phyloP scores from a whole-genome alignment of 2,888 invertebrate genomes.

The Chloromyia formosa region DNA sequence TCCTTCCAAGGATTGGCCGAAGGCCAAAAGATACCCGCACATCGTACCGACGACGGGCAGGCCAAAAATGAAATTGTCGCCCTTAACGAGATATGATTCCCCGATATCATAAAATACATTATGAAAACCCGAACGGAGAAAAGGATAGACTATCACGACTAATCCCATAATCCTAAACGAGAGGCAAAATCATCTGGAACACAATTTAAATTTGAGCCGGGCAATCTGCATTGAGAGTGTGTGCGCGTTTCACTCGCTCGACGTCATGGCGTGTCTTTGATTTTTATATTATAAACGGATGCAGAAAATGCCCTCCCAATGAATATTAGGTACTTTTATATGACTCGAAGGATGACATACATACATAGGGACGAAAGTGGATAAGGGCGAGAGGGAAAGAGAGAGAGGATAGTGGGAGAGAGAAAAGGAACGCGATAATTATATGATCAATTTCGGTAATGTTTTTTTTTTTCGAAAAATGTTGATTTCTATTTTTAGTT shows the following conservation, averaged over 20 bases:
- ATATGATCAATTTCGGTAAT: conserved; percentile 32
- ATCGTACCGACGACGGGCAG: background rate
- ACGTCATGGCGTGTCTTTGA: background rate
- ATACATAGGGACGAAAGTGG: background rate
- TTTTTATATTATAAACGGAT: conserved; percentile 38
- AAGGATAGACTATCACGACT: conserved; percentile 8
- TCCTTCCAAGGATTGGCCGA: conserved; percentile 27
- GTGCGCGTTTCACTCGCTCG: background rate
- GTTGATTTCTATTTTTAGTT: conserved; percentile 60
- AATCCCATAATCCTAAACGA: background rate
- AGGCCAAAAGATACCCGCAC: conserved; percentile 1
- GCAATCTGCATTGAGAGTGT: conserved; percentile 3
- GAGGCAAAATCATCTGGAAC: background rate
- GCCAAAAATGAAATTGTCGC: conserved; percentile 30
- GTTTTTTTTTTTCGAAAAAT: conserved; percentile 30
- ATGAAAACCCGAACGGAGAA: conserved; percentile 1
- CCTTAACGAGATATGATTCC: conserved; percentile 15
- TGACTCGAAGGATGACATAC: conserved; percentile 3
- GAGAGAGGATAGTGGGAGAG: background rate
- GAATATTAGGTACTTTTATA: conserved; percentile 29
- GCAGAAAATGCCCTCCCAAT: conserved; percentile 30
- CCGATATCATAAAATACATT: conserved; percentile 24
- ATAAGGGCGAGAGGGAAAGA: background rate
- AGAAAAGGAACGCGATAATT: conserved; percentile 32
- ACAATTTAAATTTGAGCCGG: conserved; percentile 30